Percentiles rank a stretch among this genome's conserved stretches.
Conservation (phyloP, 1,140 invertebrate species). For the Drosophila santomea region DNA sequence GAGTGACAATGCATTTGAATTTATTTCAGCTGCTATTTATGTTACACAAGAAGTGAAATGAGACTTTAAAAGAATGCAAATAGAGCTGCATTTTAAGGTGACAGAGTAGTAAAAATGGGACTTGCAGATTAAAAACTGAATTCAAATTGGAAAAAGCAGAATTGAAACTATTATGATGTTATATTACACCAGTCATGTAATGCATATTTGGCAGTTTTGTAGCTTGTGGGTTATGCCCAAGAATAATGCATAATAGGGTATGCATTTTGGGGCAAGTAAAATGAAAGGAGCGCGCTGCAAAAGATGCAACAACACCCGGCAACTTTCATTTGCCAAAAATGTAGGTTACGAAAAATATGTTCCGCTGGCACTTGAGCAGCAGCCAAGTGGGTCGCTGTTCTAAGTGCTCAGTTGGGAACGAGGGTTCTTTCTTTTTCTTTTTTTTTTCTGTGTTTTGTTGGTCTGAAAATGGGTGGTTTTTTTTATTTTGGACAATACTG, state of each 20-base stretch:
- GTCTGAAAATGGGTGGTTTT: background rate
- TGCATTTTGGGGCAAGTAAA: background rate
- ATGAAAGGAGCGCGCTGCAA: background rate
- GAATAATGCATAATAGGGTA: background rate
- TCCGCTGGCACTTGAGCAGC: slow-evolving; percentile 58
- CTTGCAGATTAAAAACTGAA: background rate
- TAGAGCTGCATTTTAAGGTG: background rate
- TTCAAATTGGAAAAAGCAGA: background rate
- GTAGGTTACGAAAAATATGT: slow-evolving; percentile 64
- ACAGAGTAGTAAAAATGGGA: no score
- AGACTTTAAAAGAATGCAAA: slow-evolving; percentile 1
- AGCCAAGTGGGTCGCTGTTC: slow-evolving; percentile 55
- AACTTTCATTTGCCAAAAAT: slow-evolving; percentile 73
- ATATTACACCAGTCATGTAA: no score
- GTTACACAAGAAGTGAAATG: slow-evolving; percentile 3
- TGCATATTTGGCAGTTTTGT: no score
- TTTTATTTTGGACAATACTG: slow-evolving; percentile 10
- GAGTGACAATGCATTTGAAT: slow-evolving; percentile 31
- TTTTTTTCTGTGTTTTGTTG: background rate
- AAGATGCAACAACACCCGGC: slow-evolving; percentile 32
- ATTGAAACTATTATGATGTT: no score
- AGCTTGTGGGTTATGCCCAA: no score
- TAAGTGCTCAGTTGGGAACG: slow-evolving; percentile 22
- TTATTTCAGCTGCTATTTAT: slow-evolving; percentile 30
- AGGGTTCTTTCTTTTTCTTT: background rate